A percentile compares a stretch with the other conserved stretches of the same genome.
Evolutionary conservation across 2,797 vertebrate genomes (phyloP).

Genomic region (Miichthys miiuy): DNA sequence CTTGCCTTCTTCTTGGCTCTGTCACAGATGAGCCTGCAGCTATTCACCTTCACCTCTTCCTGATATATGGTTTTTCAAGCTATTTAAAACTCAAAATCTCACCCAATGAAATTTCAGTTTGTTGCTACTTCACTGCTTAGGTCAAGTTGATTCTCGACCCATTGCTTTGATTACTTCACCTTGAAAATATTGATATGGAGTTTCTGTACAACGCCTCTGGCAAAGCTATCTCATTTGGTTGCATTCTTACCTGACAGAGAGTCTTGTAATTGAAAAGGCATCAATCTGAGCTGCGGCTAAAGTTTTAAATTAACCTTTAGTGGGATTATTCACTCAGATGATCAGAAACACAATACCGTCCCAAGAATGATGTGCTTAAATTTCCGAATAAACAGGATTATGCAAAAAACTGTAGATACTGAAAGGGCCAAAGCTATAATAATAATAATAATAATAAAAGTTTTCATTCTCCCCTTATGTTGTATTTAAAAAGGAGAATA

Average conservation of each 20-base stretch:
- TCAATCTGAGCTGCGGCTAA: neutral
- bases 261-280: neutral
- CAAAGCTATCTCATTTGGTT: slow-evolving; percentile 10
- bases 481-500: neutral
- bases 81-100: slow-evolving; percentile 2
- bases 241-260: slow-evolving; percentile 32
- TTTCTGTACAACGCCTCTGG: neutral
- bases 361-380: neutral
- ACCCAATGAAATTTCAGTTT: neutral
- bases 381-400: neutral
- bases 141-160: slow-evolving; percentile 3
- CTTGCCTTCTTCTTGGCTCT: neutral
- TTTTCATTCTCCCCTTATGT: neutral
- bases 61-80: neutral
- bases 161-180: slow-evolving; percentile 27
- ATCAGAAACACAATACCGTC: neutral
- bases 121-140: neutral
- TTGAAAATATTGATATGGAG: neutral
- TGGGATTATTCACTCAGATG: neutral
- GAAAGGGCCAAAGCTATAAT: neutral
- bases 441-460: neutral
- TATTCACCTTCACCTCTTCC: slow-evolving; percentile 7
- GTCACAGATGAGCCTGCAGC: slow-evolving; percentile 10
- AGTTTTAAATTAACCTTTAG: neutral
- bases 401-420: neutral